Conservation (phyloP, 2,888 invertebrate genomes). For the Therioaphis trifolii region DNA sequence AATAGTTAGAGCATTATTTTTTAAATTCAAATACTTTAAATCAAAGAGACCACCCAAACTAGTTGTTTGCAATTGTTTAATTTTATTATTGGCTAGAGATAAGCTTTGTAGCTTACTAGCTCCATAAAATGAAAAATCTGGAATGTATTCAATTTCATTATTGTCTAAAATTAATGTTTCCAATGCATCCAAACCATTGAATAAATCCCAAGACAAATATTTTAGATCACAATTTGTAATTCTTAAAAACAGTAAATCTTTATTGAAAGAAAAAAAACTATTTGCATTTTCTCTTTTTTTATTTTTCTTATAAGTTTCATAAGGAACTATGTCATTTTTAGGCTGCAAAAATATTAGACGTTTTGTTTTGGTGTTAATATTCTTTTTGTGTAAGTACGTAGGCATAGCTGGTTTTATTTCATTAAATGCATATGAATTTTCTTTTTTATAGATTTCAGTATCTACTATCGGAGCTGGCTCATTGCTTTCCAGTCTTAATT, state of each 20-base stretch:
- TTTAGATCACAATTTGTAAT: conserved; percentile 74
- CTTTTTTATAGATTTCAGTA: conserved; percentile 30
- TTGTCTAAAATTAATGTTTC: conserved; percentile 75
- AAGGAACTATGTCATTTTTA: conserved; percentile 74
- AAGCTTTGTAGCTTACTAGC: conserved; percentile 75
- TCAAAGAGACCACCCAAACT: conserved; percentile 76
- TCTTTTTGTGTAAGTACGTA: conserved; percentile 10
- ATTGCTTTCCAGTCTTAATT: conserved; percentile 49
- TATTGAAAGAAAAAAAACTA: conserved; percentile 71
- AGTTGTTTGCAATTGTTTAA: conserved; percentile 75
- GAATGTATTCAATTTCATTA: conserved; percentile 75
- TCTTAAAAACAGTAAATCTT: conserved; percentile 73
- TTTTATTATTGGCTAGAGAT: conserved; percentile 75
- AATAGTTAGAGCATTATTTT: conserved; percentile 76
- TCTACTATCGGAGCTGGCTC: conserved; percentile 34
- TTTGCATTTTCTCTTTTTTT: conserved; percentile 30
- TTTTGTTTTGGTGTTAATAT: conserved; percentile 16
- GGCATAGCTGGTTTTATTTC: conserved; percentile 39
- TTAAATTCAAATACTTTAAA: conserved; percentile 76
- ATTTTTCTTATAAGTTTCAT: conserved; percentile 73
- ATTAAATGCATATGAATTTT: conserved; percentile 44
- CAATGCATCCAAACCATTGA: conserved; percentile 74
- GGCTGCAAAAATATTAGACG: conserved; percentile 73
- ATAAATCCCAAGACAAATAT: conserved; percentile 77
- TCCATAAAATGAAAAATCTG: conserved; percentile 78